Evolutionary conservation across 2,888 invertebrate species (phyloP).

Genomic region (Epiblema foenella): DNA sequence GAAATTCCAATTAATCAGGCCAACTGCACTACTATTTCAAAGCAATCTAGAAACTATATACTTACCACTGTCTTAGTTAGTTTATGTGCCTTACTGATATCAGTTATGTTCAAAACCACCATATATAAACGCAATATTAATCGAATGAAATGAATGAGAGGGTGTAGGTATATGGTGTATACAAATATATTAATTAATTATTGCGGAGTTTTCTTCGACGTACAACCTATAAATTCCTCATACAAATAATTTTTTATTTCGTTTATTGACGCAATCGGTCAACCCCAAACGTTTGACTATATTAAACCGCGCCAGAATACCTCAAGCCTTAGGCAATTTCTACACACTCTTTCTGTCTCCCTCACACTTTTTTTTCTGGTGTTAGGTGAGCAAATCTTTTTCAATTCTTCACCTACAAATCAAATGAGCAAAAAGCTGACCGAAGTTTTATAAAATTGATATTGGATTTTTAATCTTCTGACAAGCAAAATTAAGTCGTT

Average conservation of each 20-base stretch:
- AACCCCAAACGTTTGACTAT: background rate
- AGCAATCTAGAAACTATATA: background rate
- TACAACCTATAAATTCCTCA: background rate
- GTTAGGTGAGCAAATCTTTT: background rate
- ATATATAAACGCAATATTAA: background rate
- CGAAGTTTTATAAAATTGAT: too few species aligned
- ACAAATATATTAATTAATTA: background rate
- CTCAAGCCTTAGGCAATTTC: background rate
- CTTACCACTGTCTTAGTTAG: background rate
- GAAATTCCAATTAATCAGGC: background rate
- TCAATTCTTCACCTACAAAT: too few species aligned
- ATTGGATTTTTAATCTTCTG: too few species aligned
- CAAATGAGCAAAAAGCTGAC: too few species aligned
- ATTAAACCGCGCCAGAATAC: background rate
- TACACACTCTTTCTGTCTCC: background rate
- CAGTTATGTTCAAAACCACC: too few species aligned
- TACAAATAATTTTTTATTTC: background rate
- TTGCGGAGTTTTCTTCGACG: conserved; percentile 1
- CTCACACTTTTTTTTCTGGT: background rate
- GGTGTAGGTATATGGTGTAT: too few species aligned
- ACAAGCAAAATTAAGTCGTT: too few species aligned
- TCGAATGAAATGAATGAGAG: background rate
- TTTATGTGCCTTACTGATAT: background rate
- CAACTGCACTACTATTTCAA: background rate
- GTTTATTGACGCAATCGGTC: conserved; percentile 1